Evolutionary conservation across 1,140 invertebrate genomes (phyloP), one percentile per base, ranked within the genome.

Genomic region (Drosophila ambigua): DNA sequence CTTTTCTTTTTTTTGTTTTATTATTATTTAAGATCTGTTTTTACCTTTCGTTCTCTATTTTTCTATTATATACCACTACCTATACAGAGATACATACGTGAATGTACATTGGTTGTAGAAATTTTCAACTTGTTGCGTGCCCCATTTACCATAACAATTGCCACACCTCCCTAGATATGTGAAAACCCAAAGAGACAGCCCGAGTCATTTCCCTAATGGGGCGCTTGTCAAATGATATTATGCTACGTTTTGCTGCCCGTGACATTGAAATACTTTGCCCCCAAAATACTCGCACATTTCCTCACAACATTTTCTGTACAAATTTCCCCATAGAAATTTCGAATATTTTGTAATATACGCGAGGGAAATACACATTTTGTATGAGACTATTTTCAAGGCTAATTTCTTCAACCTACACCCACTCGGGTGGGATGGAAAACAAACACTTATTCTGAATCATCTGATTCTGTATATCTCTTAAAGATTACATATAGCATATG

Each of bases 261-360:
- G 79, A 82, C 79, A 82, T 82, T 82, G 79, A 82, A 82, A 78
- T 59, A 43, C n/a, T 65, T 51, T 43, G 24, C 35, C 35, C 35
- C 31, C 31, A 39, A 9, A 74, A 65, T 46, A 43, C 35, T 44
- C 9, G 24, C 35, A 45, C 50, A 48, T 55, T 62, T 68, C 41
- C 52, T 31, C 41, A 24, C 35, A 48, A 49, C 20, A 72, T 81
- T 11, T 39, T 39, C 11, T 13, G 11, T 39, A 11, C 35, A 39
- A 39, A 31, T 31, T 31, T 9, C 31, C 8, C 31, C 7, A 31
- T 39, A 13, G 8, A 39, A 13, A 20, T 20, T 20, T 20, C 1
- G 1, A 20, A 39, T 39, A 13, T 39, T 81, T 64, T 84, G 81
- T 81, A 87, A 85, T 71, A 23, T 55, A 59, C 23, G 6, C 65